phyloP scores from a whole-genome alignment of 53 echinoderm and acorn worm genomes.

The Patiria pectinifera region DNA sequence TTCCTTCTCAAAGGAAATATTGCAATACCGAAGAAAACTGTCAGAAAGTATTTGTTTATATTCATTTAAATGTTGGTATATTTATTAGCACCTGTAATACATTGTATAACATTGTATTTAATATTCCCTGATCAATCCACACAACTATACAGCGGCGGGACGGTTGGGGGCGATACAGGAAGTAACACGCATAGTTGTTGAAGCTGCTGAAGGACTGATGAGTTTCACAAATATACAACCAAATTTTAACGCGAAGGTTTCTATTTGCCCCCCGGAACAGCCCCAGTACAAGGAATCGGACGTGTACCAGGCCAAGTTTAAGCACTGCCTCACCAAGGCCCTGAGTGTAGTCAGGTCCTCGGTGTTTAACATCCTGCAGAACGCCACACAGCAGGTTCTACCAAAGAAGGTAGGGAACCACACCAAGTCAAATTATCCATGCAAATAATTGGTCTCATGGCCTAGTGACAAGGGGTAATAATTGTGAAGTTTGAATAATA shows the following conservation, averaged over 20 bases:
- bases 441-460: too few relatives aligned
- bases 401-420: conserved; percentile 73
- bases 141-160: too few relatives aligned
- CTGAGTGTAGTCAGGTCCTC: conserved; percentile 82
- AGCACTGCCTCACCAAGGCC: conserved; percentile 93
- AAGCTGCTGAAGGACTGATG: too few relatives aligned
- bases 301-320: conserved; percentile 90
- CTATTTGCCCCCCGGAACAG: conserved; percentile 24
- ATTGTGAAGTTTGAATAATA: not conserved
- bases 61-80: not conserved
- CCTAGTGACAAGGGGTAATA: too few relatives aligned
- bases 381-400: conserved; percentile 87
- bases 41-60: not conserved
- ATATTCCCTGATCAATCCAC: too few relatives aligned
- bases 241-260: too few relatives aligned
- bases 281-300: conserved; percentile 97
- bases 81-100: too few relatives aligned
- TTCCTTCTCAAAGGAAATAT: not conserved
- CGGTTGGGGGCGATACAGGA: too few relatives aligned
- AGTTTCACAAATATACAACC: too few relatives aligned
- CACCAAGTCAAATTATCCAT: not conserved
- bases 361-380: conserved; percentile 88
- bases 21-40: not conserved
- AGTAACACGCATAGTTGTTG: too few relatives aligned
- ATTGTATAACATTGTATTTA: too few relatives aligned